These are phyloP conservation scores for Himantopus leucocephalus DNA, from an alignment of 2,113 vertebrate species.

Conservation along the genomic window DNA sequence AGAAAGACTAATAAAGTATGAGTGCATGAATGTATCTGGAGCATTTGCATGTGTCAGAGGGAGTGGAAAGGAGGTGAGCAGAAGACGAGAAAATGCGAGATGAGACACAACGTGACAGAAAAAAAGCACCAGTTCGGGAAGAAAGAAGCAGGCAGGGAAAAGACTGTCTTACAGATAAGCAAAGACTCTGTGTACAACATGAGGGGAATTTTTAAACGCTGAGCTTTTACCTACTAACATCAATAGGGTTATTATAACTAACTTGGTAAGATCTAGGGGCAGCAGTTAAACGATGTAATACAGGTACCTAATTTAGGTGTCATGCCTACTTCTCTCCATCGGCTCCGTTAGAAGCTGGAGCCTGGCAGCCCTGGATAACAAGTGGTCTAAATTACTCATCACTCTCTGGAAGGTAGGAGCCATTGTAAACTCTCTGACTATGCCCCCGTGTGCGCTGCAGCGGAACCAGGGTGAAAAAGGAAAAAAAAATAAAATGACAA, in stretches of 20 bases:
- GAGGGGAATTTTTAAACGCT: background rate
- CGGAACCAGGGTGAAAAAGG: conserved; percentile 22
- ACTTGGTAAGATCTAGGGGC: conserved; percentile 5
- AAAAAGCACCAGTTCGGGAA: background rate
- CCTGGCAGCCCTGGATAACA: conserved; percentile 52
- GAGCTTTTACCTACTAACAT: conserved; percentile 8
- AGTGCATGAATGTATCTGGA: background rate
- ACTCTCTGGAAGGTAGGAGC: conserved; percentile 12
- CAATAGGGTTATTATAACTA: conserved; percentile 7
- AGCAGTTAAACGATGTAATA: conserved; percentile 4
- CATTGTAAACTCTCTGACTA: conserved; percentile 49
- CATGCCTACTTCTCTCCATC: background rate
- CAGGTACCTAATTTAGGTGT: conserved; percentile 34
- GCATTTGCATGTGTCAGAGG: conserved; percentile 26
- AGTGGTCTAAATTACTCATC: conserved; percentile 63
- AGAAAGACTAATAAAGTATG: background rate
- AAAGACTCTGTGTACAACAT: background rate
- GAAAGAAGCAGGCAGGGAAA: background rate
- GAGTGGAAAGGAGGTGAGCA: background rate
- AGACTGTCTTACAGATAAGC: background rate
- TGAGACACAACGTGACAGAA: conserved; percentile 2
- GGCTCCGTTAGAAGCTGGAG: background rate
- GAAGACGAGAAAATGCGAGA: conserved; percentile 13
- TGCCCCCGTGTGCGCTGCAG: conserved; percentile 22
- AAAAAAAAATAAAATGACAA: background rate